These are phyloP conservation scores for Chiloscyllium punctatum DNA, from an alignment of 2,797 vertebrate species.

Conservation along the genomic window DNA sequence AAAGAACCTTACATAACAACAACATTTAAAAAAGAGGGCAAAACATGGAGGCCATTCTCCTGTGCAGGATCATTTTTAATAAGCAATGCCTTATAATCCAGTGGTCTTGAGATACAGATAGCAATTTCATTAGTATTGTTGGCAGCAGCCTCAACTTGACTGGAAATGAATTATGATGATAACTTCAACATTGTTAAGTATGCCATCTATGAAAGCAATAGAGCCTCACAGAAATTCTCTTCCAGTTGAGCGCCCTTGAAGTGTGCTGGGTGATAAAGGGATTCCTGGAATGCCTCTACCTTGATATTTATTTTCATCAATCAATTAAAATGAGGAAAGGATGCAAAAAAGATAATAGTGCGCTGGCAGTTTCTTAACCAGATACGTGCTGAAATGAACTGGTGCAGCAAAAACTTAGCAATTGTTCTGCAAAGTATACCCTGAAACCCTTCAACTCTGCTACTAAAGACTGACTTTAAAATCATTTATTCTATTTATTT, in stretches of 20 bases:
- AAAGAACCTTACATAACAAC: neutral
- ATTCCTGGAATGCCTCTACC: slow-evolving; percentile 20
- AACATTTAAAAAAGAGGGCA: neutral
- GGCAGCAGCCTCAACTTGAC: neutral
- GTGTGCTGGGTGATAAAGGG: neutral
- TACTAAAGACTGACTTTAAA: neutral
- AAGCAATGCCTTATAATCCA: neutral
- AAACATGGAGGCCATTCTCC: neutral
- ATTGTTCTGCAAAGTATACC: neutral
- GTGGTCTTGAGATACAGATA: neutral
- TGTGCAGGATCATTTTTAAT: neutral
- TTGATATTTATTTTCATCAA: slow-evolving; percentile 32
- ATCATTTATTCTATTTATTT: neutral
- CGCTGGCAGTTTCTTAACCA: neutral
- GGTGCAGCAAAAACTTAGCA: neutral
- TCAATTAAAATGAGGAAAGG: slow-evolving; percentile 21
- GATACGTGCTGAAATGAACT: neutral
- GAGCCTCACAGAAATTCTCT: neutral
- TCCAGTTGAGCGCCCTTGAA: slow-evolving; percentile 20
- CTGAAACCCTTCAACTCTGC: neutral
- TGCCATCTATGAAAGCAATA: neutral
- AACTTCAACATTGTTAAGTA: slow-evolving; percentile 7
- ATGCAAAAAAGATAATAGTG: slow-evolving; percentile 6
- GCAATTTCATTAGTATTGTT: neutral
- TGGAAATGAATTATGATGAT: slow-evolving; percentile 10